Evolutionary conservation across 2,797 vertebrate genomes (phyloP), one percentile per base, ranked within the genome.

Genomic region (Aselliscus stoliczkanus): DNA sequence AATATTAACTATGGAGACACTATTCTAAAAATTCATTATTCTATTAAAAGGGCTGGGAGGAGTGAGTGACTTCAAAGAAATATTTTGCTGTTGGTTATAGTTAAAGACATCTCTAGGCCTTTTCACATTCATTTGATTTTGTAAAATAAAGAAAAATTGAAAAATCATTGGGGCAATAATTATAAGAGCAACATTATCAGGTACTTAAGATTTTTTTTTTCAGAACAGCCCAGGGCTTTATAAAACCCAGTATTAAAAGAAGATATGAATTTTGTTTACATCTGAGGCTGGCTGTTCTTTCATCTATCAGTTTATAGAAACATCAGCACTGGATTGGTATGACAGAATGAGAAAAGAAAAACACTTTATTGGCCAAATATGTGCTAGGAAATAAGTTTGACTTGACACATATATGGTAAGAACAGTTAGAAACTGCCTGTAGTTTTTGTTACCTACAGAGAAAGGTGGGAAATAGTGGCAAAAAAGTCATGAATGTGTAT

Each of bases 101-200:
- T 65, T 90, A 85, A 90, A 72, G 70, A 65, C 21, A 79, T 47
- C 27, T 92, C 34, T 34, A 58, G 52, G 25, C 7, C 25, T 75
- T 89, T 92, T 82, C 64, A 77, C 42, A 27, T 88, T 96, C 92
- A 87, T 42, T 89, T 95, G 90, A 85, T 79, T 25, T 90, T 92
- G 7, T 65, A 87, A 89, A 93, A 91, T 81, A 42, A 70, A 84
- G 44, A 75, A 94, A 97, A 88, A 39, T 6, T 39, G 31, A 73
- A 95, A 93, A 89, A 44, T 82, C 69, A 86, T 0, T 89, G 42
- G 44, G 29, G 62, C n/a, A 86, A n/a, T 82, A 94, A 91, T 70
- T 82, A 2, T 75, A 92, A 91, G 2, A 84, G 44, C 25, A 87
- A 89, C 64, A 90, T 64, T 92, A 85, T 75, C 60, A 95, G 34